Percentiles rank a stretch among this genome's conserved stretches.
These are phyloP conservation scores for Enteromius treurensis DNA, from an alignment of 2,797 vertebrate species.

Conservation along the genomic window DNA sequence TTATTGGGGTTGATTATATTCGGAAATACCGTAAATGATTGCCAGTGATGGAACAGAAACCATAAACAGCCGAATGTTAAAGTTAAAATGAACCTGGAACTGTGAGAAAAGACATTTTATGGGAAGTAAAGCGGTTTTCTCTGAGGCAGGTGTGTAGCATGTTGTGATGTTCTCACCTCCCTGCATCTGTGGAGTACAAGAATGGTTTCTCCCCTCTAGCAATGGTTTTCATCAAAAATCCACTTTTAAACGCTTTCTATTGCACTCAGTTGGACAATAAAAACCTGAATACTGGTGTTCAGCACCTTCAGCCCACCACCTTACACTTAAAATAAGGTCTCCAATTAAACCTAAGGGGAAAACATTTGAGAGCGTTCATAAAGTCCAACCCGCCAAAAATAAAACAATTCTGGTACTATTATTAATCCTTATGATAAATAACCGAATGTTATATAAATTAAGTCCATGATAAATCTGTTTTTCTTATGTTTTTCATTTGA, in stretches of 20 bases:
- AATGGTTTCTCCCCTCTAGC: not conserved
- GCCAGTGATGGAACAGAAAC: not conserved
- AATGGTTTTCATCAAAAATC: conserved; percentile 20
- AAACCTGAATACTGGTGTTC: not conserved
- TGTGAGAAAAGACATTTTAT: not conserved
- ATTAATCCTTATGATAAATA: not conserved
- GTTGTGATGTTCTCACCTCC: conserved; percentile 18
- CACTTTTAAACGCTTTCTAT: not conserved
- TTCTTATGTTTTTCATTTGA: no score
- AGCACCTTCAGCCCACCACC: not conserved
- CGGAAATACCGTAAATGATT: not conserved
- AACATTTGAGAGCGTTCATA: not conserved
- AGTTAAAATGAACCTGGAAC: not conserved
- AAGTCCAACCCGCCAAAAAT: not conserved
- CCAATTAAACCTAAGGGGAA: not conserved
- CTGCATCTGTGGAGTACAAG: not conserved
- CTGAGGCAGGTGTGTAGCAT: not conserved
- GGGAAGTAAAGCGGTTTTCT: conserved; percentile 20
- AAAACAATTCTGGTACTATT: not conserved
- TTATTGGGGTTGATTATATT: conserved; percentile 11
- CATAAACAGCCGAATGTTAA: not conserved
- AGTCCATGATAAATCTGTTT: not conserved
- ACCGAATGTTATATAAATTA: not conserved
- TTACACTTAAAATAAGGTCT: not conserved
- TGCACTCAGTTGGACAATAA: not conserved